Conservation (phyloP, 2,888 invertebrate genomes). For the Scrobipalpa costella region DNA sequence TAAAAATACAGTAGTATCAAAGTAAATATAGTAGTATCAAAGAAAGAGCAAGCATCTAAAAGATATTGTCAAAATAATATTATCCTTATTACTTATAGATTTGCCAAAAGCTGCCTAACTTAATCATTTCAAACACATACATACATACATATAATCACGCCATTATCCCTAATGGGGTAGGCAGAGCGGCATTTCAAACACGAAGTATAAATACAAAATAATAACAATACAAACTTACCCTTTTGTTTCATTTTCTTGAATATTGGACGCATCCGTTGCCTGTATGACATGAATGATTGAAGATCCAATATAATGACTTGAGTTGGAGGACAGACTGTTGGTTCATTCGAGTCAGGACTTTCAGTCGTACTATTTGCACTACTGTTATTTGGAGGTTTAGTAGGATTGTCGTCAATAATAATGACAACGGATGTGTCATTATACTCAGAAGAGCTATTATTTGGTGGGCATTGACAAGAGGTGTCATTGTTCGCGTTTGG, state of each 20-base stretch:
- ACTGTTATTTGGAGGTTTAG: not conserved
- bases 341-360: not conserved
- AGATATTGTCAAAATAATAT: too few relatives aligned
- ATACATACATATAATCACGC: not conserved
- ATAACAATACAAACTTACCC: not conserved
- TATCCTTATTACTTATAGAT: too few relatives aligned
- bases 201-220: not conserved
- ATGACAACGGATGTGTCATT: not conserved
- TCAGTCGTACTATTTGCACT: not conserved
- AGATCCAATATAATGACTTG: not conserved
- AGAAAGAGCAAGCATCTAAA: too few relatives aligned
- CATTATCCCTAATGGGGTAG: too few relatives aligned
- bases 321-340: not conserved
- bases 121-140: too few relatives aligned
- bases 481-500: not conserved
- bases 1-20: too few relatives aligned
- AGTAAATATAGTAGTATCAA: too few relatives aligned
- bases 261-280: conserved; percentile 5
- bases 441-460: not conserved
- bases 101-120: too few relatives aligned
- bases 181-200: not conserved
- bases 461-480: not conserved
- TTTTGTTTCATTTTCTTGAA: not conserved
- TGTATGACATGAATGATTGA: not conserved
- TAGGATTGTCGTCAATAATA: not conserved